Evolutionary conservation across 2,113 vertebrate species (phyloP).

Genomic region (Balaenoptera acutorostrata): DNA sequence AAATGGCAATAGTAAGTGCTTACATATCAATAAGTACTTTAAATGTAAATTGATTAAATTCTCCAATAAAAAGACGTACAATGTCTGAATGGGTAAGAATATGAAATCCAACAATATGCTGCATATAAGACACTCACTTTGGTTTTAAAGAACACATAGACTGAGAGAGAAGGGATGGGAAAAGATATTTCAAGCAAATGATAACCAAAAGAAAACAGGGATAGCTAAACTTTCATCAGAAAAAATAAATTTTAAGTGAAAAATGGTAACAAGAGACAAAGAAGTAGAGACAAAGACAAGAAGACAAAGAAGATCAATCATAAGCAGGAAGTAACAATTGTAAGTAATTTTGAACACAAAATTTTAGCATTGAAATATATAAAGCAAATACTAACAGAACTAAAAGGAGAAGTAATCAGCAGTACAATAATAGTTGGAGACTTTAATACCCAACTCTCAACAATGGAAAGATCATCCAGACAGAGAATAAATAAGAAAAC

Average conservation of each 20-base stretch:
- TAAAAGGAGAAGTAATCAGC: neutral
- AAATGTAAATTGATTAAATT: neutral
- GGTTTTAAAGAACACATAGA: neutral
- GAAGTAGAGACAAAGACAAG: too few relatives aligned
- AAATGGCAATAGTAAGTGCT: neutral
- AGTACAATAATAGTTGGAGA: neutral
- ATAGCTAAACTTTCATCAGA: neutral
- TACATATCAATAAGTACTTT: neutral
- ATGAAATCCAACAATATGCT: neutral
- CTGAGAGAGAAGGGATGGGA: neutral
- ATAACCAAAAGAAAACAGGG: neutral
- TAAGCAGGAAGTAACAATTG: neutral
- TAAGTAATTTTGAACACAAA: neutral
- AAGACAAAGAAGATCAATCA: neutral
- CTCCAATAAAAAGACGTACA: neutral
- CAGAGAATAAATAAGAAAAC: neutral
- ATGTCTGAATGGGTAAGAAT: neutral
- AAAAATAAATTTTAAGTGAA: neutral
- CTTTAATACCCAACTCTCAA: neutral
- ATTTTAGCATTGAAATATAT: neutral
- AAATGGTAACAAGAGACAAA: neutral
- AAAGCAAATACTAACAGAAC: neutral
- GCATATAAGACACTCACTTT: neutral
- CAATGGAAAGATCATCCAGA: neutral
- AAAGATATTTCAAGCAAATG: neutral